Evolutionary conservation across 2,113 vertebrate species (phyloP), one percentile per base, ranked within the genome.

Genomic region (Myotis yumanensis): DNA sequence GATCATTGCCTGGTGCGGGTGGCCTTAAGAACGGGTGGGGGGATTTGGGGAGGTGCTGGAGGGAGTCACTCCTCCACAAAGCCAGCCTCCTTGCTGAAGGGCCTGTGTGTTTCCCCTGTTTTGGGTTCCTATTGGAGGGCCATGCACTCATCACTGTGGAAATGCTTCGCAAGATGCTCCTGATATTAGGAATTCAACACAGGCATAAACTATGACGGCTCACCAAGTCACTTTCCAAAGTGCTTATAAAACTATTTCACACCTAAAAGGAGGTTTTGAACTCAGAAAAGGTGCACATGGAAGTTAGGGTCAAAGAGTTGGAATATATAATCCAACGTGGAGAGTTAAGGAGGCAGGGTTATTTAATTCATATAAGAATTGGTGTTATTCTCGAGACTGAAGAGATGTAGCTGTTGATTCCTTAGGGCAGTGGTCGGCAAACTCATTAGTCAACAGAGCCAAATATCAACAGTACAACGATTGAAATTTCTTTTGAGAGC

Each of bases 211-310:
- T 18, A 10, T 7, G 22, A 54, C 0, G 1, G 40, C 71, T 79
- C 62, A 76, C 32, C 51, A 35, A 32, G 43, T 43, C 11, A 51
- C 72, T 83, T 28, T 81, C 25, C 52, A 81, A 83, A 77, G 52
- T 76, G 75, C 72, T 92, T 87, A 84, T 68, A 91, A 75, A 86
- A 66, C 5, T 66, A 72, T 83, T 93, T 62, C 40, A 77, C 46
- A 64, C 40, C n/a, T 82, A 82, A 92, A 96, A 92, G 64, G 25
- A 94, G 46, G 54, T 11, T 69, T 87, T 93, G 93, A 91, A 40
- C 68, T 86, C 59, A 54, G 83, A 82, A 57, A 95, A 76, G 46
- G 59, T 83, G 22, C 43, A 16, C 7, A 75, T 75, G 57, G 68
- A 92, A 93, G 40, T 69, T 81, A 52, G 64, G 54, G 71, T 94